Evolutionary conservation across 2,888 invertebrate genomes (phyloP), one percentile per base, ranked within the genome.

Genomic region (Encarsia formosa): DNA sequence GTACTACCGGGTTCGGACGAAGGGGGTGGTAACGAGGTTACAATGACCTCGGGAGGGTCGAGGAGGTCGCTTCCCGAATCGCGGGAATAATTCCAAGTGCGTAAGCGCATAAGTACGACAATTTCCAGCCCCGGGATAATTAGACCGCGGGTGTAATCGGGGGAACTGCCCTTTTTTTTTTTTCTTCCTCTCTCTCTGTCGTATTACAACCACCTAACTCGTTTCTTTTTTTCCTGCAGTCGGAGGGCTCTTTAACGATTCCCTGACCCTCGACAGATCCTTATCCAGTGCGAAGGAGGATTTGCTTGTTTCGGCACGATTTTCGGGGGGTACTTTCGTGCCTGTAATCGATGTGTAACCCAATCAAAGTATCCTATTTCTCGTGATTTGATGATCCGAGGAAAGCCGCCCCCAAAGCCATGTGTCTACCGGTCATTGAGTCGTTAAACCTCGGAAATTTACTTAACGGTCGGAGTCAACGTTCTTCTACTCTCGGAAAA

Each of bases 1-100:
- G 29, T 13, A 29, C 29, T 8, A 13, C 29, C 8, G 15, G 34
- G 32, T 19, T 22, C 22, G 34, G 61, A 60, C 62, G 64, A 63
- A 65, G 67, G 69, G 67, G 67, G 66, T 65, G 63, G 66, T 70
- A 70, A 73, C 67, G 71, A 69, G 62, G 68, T 72, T 71, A 71
- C 68, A 72, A 72, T 71, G 69, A 70, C 65, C 68, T 67, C 59
- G 61, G 39, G 47, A 34, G 49, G 59, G 63, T 63, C 52, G 55
- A 62, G 60, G 61, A 62, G 60, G 61, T 60, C 58, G 63, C 49
- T n/a, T n/a, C n/a, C n/a, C 51, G 58, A 54, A 55, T 57, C 56
- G 62, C 61, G n/a, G n/a, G 56, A 55, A 56, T 61, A 60, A 62
- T 61, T 61, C 58, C 58, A 54, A 47, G 61, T 5, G 52, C 5